Evolutionary conservation across 2,797 vertebrate species (phyloP).

Genomic region (Acrossocheilus wenchowensis): DNA sequence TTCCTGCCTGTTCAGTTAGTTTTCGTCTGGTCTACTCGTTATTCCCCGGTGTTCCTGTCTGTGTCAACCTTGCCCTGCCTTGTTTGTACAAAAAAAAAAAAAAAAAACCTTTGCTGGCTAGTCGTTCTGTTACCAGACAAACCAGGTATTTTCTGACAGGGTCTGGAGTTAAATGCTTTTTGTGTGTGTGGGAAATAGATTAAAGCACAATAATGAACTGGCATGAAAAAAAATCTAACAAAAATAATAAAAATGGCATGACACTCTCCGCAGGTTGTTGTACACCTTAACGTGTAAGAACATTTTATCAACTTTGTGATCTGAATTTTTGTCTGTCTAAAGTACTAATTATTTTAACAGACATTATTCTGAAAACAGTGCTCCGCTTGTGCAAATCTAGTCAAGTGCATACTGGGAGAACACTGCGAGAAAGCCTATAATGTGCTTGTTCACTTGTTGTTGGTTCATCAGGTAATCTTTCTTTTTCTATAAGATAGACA

Average conservation of each 20-base stretch:
- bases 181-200: background rate
- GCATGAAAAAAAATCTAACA: background rate
- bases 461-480: slow-evolving; percentile 1
- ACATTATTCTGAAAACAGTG: background rate
- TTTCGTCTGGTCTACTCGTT: too few relatives aligned
- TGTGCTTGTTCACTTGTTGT: background rate
- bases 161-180: too few relatives aligned
- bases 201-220: background rate
- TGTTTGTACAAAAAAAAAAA: too few relatives aligned
- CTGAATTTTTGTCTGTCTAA: background rate
- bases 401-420: background rate
- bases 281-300: too few relatives aligned
- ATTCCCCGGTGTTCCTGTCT: too few relatives aligned
- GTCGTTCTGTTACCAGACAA: too few relatives aligned
- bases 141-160: too few relatives aligned
- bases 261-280: background rate
- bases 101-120: too few relatives aligned
- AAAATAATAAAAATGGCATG: too few relatives aligned
- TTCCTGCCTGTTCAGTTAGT: too few relatives aligned
- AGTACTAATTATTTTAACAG: background rate
- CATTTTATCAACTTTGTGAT: background rate
- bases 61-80: too few relatives aligned
- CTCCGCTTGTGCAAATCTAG: background rate
- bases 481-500: background rate
- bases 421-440: background rate